Percentiles rank a stretch among this genome's conserved stretches.
Evolutionary conservation across 2,888 invertebrate species (phyloP).

Genomic region (Athrips mouffetella): DNA sequence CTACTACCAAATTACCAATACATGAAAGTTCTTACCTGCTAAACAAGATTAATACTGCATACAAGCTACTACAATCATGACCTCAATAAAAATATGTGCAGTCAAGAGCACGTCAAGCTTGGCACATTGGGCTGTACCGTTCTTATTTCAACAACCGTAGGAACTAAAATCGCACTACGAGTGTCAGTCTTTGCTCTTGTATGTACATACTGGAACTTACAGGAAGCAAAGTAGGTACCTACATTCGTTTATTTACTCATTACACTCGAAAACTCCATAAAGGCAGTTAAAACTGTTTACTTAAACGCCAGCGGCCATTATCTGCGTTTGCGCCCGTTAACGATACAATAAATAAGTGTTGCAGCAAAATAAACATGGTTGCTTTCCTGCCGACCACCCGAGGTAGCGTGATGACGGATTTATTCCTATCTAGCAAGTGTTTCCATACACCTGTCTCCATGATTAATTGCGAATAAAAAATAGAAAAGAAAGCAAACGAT

Average conservation of each 20-base stretch:
- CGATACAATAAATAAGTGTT: constrained; percentile 40
- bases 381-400: constrained; percentile 42
- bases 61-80: too few relatives aligned
- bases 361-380: constrained; percentile 54
- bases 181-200: not conserved
- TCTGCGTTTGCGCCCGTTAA: constrained; percentile 32
- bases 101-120: too few relatives aligned
- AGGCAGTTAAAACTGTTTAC: constrained; percentile 2
- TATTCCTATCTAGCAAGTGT: constrained; percentile 41
- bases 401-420: constrained; percentile 50
- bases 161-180: too few relatives aligned
- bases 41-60: too few relatives aligned
- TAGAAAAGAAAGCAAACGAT: too few relatives aligned
- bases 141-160: too few relatives aligned
- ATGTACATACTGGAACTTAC: not conserved
- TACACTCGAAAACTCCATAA: not conserved
- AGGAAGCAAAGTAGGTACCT: constrained; percentile 11
- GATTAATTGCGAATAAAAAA: constrained; percentile 10
- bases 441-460: constrained; percentile 21
- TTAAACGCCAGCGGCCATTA: constrained; percentile 26
- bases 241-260: constrained; percentile 12
- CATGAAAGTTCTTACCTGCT: too few relatives aligned
- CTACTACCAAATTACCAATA: too few relatives aligned
- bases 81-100: too few relatives aligned
- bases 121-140: too few relatives aligned